Conservation (phyloP, 2,888 invertebrate species). For the Fragum fragum region DNA sequence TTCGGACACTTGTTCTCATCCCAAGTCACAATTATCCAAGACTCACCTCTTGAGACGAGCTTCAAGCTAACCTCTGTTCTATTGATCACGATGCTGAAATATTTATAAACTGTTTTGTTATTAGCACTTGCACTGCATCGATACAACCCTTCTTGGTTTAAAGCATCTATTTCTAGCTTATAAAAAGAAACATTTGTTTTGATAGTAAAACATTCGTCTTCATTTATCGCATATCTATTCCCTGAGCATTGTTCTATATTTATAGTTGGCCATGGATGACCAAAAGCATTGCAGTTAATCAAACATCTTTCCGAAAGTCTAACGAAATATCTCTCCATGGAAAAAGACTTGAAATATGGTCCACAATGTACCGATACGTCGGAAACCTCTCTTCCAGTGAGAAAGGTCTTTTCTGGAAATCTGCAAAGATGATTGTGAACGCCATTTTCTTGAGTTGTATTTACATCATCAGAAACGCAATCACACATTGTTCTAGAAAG, state of each 20-base stretch:
- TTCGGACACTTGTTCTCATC: slow-evolving; percentile 1
- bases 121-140: slow-evolving; percentile 13
- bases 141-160: slow-evolving; percentile 15
- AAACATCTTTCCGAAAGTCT: slow-evolving; percentile 9
- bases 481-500: neutral
- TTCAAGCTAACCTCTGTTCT: neutral
- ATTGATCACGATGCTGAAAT: neutral
- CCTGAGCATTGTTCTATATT: slow-evolving; percentile 1
- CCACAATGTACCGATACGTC: neutral
- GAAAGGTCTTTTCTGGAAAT: neutral
- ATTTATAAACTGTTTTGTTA: slow-evolving; percentile 1
- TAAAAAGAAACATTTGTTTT: neutral
- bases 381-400: neutral
- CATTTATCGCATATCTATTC: neutral
- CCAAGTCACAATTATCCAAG: slow-evolving; percentile 22
- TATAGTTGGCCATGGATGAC: slow-evolving; percentile 12
- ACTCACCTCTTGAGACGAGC: slow-evolving; percentile 5
- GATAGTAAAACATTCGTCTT: neutral
- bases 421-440: neutral
- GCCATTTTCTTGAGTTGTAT: neutral
- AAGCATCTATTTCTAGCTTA: slow-evolving; percentile 14
- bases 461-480: neutral
- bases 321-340: neutral
- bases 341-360: neutral
- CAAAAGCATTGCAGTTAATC: slow-evolving; percentile 14